Conservation (phyloP, 2,888 invertebrate genomes). For the Alsophila aescularia region DNA sequence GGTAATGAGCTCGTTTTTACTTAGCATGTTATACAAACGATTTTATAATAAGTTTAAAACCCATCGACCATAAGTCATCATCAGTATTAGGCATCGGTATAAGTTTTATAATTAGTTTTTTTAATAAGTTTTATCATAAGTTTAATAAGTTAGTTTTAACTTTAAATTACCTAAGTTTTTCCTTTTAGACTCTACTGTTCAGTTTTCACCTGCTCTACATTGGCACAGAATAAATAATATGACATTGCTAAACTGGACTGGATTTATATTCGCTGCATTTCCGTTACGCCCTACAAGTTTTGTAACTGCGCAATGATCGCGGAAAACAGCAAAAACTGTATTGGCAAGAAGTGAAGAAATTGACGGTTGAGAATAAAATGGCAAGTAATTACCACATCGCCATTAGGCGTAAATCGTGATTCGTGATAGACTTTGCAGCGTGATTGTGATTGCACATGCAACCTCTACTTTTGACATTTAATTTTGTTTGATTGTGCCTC, state of each 20-base stretch:
- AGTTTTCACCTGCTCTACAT: not conserved
- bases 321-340: not conserved
- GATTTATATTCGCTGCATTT: not conserved
- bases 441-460: slow-evolving; percentile 6
- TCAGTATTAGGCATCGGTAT: no score
- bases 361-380: not conserved
- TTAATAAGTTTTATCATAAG: no score
- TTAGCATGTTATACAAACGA: no score
- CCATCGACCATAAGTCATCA: no score
- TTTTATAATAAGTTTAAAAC: no score
- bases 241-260: not conserved
- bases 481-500: no score
- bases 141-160: not conserved
- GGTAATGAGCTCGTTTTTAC: no score
- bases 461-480: not conserved
- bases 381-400: slow-evolving; percentile 1
- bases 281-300: slow-evolving; percentile 7
- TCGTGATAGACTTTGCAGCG: not conserved
- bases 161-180: no score
- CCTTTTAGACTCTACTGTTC: not conserved
- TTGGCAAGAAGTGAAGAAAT: slow-evolving; percentile 3
- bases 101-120: no score
- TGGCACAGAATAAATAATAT: no score
- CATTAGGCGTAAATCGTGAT: not conserved
- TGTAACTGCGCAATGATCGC: slow-evolving; percentile 1